Conservation (phyloP, 2,113 vertebrate genomes). For the Notothenia coriiceps region DNA sequence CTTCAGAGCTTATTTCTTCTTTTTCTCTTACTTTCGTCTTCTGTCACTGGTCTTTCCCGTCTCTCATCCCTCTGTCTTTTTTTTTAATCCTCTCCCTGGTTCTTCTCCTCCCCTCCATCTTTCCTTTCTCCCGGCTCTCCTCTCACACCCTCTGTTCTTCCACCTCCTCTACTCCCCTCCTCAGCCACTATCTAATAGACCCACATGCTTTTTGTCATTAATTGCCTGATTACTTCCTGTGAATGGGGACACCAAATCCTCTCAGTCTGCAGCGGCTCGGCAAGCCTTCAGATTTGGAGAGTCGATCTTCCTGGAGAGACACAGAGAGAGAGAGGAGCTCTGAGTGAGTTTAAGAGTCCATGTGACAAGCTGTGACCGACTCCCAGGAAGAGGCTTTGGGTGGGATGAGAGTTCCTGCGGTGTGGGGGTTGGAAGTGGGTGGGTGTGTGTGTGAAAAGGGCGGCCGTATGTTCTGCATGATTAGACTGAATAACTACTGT, state of each 20-base stretch:
- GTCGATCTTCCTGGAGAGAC: conserved; percentile 63
- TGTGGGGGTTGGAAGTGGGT: conserved; percentile 10
- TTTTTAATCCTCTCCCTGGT: conserved; percentile 64
- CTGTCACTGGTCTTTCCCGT: conserved; percentile 54
- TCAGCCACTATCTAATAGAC: conserved; percentile 78
- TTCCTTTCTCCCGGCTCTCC: conserved; percentile 39
- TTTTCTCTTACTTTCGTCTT: conserved; percentile 63
- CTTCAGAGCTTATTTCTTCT: conserved; percentile 57
- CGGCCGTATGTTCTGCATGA: conserved; percentile 15
- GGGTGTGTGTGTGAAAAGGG: neutral
- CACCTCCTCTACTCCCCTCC: conserved; percentile 23
- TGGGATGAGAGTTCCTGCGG: conserved; percentile 50
- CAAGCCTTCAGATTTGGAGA: conserved; percentile 76
- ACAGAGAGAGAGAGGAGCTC: conserved; percentile 30
- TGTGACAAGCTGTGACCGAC: conserved; percentile 72
- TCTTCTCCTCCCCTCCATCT: conserved; percentile 21
- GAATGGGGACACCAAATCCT: conserved; percentile 85
- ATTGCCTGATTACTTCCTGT: conserved; percentile 83
- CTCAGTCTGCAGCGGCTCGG: conserved; percentile 69
- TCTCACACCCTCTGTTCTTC: conserved; percentile 38
- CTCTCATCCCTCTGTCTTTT: conserved; percentile 65
- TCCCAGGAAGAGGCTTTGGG: conserved; percentile 67
- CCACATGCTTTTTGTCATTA: conserved; percentile 83
- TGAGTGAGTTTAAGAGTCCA: conserved; percentile 68
- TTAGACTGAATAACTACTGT: conserved; percentile 15